Percentiles rank a stretch among this genome's conserved stretches.
Conservation (phyloP, 2,797 vertebrate genomes). For the Dipus sagitta region DNA sequence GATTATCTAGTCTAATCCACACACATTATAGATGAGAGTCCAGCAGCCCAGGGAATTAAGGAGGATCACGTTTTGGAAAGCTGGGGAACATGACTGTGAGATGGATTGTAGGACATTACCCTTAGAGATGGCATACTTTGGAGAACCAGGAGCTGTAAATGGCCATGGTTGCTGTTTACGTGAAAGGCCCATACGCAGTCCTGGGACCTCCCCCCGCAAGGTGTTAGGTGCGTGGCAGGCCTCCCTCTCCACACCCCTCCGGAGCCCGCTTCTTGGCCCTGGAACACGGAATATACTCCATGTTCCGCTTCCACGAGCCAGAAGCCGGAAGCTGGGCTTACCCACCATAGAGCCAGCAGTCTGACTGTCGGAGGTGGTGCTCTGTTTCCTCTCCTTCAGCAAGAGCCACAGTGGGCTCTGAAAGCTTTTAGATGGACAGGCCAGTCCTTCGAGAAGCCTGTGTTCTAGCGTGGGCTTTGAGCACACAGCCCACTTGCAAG, state of each 20-base stretch:
- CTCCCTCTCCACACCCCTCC: background rate
- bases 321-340: background rate
- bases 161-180: rapidly evolving
- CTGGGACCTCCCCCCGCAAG: background rate
- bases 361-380: no score
- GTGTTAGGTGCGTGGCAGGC: background rate
- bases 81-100: no score
- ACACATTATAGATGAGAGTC: background rate
- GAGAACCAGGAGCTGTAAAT: background rate
- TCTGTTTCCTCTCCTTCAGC: background rate
- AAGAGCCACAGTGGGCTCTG: background rate
- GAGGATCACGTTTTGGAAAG: background rate
- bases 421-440: background rate
- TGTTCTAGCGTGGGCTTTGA: background rate
- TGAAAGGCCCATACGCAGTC: background rate
- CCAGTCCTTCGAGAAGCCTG: background rate
- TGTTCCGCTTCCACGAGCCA: background rate
- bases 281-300: background rate
- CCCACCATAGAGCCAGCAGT: background rate
- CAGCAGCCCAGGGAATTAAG: background rate
- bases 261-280: background rate
- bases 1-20: background rate
- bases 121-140: background rate
- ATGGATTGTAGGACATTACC: background rate
- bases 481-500: background rate